Conservation (phyloP, 1,140 invertebrate species). For the Euura saliciscinereae region DNA sequence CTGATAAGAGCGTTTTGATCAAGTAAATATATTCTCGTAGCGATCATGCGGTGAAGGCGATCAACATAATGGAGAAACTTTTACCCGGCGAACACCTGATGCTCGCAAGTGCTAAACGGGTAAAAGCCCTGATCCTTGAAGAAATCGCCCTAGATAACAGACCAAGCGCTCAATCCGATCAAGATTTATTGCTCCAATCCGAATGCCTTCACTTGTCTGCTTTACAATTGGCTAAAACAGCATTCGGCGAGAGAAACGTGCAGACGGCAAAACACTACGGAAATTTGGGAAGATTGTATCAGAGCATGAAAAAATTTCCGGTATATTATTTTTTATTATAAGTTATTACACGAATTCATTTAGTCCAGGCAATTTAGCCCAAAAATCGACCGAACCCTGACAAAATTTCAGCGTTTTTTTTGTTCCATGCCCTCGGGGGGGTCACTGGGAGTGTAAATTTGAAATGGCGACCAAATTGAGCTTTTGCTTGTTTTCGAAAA, state of each 20-base stretch:
- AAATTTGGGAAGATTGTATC: conserved; percentile 88
- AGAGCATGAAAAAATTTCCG: conserved; percentile 86
- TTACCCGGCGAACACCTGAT: conserved; percentile 83
- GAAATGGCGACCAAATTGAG: too few species aligned
- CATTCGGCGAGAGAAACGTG: conserved; percentile 90
- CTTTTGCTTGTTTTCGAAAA: too few species aligned
- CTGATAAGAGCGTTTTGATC: background rate
- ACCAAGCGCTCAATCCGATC: conserved; percentile 51
- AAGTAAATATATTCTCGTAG: conserved; percentile 43
- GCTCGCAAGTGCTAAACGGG: conserved; percentile 85
- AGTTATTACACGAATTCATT: conserved; percentile 16
- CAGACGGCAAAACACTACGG: conserved; percentile 96
- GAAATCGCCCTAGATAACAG: conserved; percentile 88
- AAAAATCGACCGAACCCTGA: too few species aligned
- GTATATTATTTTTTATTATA: conserved; percentile 54
- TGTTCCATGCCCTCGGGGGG: too few species aligned
- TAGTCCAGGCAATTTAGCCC: too few species aligned
- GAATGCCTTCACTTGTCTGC: conserved; percentile 83
- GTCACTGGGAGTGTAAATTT: too few species aligned
- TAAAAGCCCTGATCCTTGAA: conserved; percentile 90
- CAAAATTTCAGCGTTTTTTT: too few species aligned
- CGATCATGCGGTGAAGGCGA: conserved; percentile 82
- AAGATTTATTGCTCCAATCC: conserved; percentile 72
- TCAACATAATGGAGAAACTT: conserved; percentile 78
- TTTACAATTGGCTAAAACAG: conserved; percentile 73